Percentiles rank a stretch among this genome's conserved stretches.
These are phyloP conservation scores for Conus betulinus DNA, from an alignment of 1,140 invertebrate species.

Conservation along the genomic window DNA sequence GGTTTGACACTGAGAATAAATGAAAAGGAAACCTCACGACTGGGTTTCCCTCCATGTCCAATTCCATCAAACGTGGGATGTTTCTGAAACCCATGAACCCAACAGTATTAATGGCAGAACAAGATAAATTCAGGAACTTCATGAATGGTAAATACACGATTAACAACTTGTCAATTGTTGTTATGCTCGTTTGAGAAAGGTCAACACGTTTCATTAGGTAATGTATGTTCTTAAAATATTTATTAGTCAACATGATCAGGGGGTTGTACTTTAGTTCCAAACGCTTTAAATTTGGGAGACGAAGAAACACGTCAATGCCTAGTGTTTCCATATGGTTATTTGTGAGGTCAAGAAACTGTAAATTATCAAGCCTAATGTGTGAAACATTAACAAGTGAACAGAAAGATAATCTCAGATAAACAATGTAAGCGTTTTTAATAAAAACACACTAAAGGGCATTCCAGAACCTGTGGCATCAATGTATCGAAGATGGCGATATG, in stretches of 20 bases:
- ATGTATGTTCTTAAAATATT: not conserved
- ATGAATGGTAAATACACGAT: not conserved
- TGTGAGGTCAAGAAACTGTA: not conserved
- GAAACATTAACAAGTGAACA: not conserved
- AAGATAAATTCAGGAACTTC: not conserved
- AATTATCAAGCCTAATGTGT: not conserved
- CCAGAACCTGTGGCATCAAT: not conserved
- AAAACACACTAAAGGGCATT: not conserved
- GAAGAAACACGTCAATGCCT: not conserved
- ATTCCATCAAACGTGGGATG: not conserved
- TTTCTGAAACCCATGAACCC: not conserved
- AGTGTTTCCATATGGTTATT: not conserved
- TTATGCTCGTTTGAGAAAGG: not conserved
- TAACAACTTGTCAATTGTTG: not conserved
- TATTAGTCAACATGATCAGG: not conserved
- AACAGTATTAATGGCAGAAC: not conserved
- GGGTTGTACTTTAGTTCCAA: not conserved
- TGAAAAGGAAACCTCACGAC: not conserved
- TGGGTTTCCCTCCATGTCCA: not conserved
- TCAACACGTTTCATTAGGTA: not conserved
- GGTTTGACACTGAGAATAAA: conserved; percentile 29
- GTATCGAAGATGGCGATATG: not conserved
- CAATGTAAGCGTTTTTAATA: not conserved
- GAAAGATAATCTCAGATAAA: not conserved
- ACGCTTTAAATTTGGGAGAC: not conserved